These are phyloP conservation scores for Rhabdomys pumilio DNA, from an alignment of 2,797 vertebrate species.

Conservation along the genomic window DNA sequence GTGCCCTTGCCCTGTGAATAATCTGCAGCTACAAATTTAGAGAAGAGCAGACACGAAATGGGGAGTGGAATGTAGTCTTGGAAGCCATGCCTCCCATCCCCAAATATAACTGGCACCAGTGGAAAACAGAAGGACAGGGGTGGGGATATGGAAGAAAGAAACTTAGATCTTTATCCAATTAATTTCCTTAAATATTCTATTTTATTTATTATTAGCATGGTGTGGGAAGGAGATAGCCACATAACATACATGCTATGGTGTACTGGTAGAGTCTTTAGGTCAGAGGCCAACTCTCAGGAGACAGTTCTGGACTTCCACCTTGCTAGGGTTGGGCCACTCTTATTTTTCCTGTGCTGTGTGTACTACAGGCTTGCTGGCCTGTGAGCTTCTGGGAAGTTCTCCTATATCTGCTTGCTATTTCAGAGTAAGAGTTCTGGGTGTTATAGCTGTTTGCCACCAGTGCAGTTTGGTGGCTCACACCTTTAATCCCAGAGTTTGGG, in stretches of 20 bases:
- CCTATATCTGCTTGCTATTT: neutral
- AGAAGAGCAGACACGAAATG: neutral
- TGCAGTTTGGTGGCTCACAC: neutral
- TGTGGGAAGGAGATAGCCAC: too few relatives aligned
- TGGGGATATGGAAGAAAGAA: neutral
- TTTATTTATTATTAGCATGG: neutral
- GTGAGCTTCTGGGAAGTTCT: neutral
- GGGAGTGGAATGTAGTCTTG: neutral
- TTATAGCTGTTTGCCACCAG: neutral
- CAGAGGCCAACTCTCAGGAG: neutral
- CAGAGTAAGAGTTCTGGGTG: neutral
- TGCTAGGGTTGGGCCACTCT: neutral
- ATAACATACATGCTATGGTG: neutral
- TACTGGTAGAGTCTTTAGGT: neutral
- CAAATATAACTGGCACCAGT: neutral
- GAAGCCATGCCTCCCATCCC: neutral
- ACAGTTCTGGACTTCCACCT: neutral
- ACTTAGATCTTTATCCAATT: neutral
- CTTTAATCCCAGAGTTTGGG: neutral
- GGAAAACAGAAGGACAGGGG: fast-evolving
- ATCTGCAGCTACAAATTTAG: neutral
- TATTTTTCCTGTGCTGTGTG: neutral
- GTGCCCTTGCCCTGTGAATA: neutral
- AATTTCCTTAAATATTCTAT: neutral
- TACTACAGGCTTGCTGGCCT: neutral